Conservation (phyloP, 2,888 invertebrate genomes). For the Sesamia inferens region DNA sequence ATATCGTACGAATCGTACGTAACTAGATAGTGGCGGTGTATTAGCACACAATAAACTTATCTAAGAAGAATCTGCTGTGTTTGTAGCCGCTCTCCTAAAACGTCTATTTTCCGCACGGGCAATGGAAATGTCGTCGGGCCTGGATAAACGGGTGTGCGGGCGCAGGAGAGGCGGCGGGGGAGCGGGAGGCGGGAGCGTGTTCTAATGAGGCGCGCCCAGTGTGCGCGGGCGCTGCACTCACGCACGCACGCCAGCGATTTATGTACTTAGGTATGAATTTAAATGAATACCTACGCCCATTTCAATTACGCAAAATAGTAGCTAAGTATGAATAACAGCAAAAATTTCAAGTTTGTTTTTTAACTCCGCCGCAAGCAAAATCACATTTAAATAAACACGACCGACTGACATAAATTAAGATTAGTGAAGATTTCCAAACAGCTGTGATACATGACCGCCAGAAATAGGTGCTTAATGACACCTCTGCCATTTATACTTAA, state of each 20-base stretch:
- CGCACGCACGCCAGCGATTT: conserved; percentile 76
- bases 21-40: conserved; percentile 75
- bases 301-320: conserved; percentile 75
- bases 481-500: conserved; percentile 60
- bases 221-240: conserved; percentile 82
- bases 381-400: conserved; percentile 68
- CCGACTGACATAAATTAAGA: conserved; percentile 72
- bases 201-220: conserved; percentile 83
- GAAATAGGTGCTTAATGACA: conserved; percentile 70
- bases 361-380: conserved; percentile 56
- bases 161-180: conserved; percentile 63
- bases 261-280: conserved; percentile 80
- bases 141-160: conserved; percentile 84
- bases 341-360: conserved; percentile 55
- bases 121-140: conserved; percentile 85
- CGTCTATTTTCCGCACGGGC: conserved; percentile 84
- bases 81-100: conserved; percentile 83
- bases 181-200: conserved; percentile 72
- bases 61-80: conserved; percentile 79
- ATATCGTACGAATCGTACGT: conserved; percentile 67
- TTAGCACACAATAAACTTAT: conserved; percentile 88
- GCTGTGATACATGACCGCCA: conserved; percentile 66
- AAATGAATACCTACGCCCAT: conserved; percentile 80
- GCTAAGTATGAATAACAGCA: conserved; percentile 56
- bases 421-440: conserved; percentile 75